phyloP scores from a whole-genome alignment of 2,888 invertebrate species.

The Synanthedon tipuliformis region DNA sequence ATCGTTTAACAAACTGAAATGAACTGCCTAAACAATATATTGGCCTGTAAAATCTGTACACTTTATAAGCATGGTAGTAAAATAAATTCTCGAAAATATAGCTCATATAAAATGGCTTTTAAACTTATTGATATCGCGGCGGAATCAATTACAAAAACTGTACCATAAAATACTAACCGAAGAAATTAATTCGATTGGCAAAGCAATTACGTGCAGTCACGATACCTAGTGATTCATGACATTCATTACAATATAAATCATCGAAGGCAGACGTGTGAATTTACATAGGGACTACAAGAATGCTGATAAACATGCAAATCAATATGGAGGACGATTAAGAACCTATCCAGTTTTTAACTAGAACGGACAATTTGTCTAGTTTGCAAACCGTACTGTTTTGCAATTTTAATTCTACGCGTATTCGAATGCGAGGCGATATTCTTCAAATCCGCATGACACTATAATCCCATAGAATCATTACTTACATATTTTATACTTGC shows the following conservation, averaged over 20 bases:
- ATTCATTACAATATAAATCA: conserved; percentile 53
- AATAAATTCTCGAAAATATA: conserved; percentile 13
- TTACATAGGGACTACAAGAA: conserved; percentile 43
- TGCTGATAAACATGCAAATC: conserved; percentile 38
- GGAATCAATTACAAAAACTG: conserved; percentile 62
- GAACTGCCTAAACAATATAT: no score
- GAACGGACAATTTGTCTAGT: not conserved
- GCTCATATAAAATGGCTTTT: conserved; percentile 22
- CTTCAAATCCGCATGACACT: no score
- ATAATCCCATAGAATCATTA: no score
- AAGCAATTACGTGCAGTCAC: conserved; percentile 65
- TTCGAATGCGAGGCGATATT: no score
- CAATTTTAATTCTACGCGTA: no score
- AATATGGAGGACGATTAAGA: conserved; percentile 6
- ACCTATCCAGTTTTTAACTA: not conserved
- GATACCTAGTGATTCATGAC: conserved; percentile 55
- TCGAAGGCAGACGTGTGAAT: conserved; percentile 36
- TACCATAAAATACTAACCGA: conserved; percentile 53
- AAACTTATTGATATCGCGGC: conserved; percentile 38
- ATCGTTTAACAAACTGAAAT: no score
- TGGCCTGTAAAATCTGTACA: conserved; percentile 2
- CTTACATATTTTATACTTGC: no score
- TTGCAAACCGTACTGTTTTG: not conserved
- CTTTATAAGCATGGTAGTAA: conserved; percentile 5
- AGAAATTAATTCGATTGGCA: conserved; percentile 64